Conservation (phyloP, 23 tunicate species). For the Botrylloides violaceus region DNA sequence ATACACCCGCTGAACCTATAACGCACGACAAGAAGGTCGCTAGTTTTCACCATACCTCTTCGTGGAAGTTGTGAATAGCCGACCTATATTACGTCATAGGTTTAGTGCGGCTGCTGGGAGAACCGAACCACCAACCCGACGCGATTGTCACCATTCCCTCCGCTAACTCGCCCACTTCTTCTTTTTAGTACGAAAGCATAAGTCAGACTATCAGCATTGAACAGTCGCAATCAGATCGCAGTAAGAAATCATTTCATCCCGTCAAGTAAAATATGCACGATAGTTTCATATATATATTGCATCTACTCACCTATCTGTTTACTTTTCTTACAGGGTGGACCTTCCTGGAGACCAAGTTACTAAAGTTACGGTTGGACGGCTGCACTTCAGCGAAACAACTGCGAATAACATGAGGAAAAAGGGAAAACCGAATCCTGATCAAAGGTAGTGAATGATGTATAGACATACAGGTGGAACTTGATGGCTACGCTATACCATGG, state of each 20-base stretch:
- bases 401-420: conserved; percentile 93
- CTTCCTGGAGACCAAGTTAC: conserved; percentile 94
- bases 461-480: too few species aligned
- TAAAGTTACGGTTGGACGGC: conserved; percentile 85
- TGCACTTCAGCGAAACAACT: conserved; percentile 95
- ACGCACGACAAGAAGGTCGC: too few species aligned
- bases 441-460: conserved; percentile 32
- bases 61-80: too few species aligned
- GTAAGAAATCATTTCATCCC: conserved; percentile 94
- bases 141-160: too few species aligned
- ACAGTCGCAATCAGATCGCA: conserved; percentile 93
- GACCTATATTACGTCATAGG: too few species aligned
- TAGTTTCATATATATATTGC: not conserved
- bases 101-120: too few species aligned
- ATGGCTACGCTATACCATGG: too few species aligned
- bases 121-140: too few species aligned
- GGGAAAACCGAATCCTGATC: conserved; percentile 94
- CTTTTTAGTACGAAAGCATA: conserved; percentile 91
- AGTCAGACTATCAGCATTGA: conserved; percentile 87
- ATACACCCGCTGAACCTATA: too few species aligned
- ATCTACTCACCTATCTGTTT: not conserved
- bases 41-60: too few species aligned
- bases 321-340: conserved; percentile 44
- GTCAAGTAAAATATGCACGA: conserved; percentile 50
- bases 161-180: too few species aligned